Conservation (phyloP, 92 coral and sea anemone species). For the Siderastrea radians region DNA sequence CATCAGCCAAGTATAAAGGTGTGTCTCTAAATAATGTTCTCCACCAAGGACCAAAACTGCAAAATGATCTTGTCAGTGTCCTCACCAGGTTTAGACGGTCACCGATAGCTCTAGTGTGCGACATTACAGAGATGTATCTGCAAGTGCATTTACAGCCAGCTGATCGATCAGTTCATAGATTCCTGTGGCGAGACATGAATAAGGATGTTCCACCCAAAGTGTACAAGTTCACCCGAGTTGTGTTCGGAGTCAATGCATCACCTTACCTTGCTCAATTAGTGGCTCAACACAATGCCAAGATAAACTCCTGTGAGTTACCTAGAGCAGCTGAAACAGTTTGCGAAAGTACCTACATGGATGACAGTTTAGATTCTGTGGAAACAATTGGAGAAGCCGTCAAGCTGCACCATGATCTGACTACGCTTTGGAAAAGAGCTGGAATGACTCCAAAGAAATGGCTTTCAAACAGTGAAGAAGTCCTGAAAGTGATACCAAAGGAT, state of each 20-base stretch:
- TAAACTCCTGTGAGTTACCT: constrained; percentile 18
- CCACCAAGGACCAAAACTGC: constrained; percentile 53
- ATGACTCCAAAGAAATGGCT: constrained; percentile 25
- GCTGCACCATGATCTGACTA: constrained; percentile 5
- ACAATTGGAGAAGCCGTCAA: constrained; percentile 28
- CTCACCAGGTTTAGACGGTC: background rate
- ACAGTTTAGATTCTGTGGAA: constrained; percentile 18
- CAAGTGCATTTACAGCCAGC: constrained; percentile 1
- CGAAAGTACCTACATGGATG: constrained; percentile 47
- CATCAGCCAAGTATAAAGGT: constrained; percentile 26
- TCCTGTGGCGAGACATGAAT: constrained; percentile 16
- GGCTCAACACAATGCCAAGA: constrained; percentile 42
- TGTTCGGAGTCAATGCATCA: background rate
- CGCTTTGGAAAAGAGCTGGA: constrained; percentile 7
- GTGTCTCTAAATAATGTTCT: constrained; percentile 58
- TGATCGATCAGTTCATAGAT: background rate
- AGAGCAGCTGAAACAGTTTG: constrained; percentile 40
- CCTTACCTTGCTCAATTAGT: constrained; percentile 52
- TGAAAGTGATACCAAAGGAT: background rate
- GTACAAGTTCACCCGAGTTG: constrained; percentile 9
- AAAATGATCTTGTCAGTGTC: constrained; percentile 36
- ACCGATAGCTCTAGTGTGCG: background rate
- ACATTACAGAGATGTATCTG: background rate
- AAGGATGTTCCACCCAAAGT: background rate
- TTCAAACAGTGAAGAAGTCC: constrained; percentile 21